Evolutionary conservation across 2,113 vertebrate species (phyloP), one percentile per base, ranked within the genome.

Genomic region (Aramus guarauna): DNA sequence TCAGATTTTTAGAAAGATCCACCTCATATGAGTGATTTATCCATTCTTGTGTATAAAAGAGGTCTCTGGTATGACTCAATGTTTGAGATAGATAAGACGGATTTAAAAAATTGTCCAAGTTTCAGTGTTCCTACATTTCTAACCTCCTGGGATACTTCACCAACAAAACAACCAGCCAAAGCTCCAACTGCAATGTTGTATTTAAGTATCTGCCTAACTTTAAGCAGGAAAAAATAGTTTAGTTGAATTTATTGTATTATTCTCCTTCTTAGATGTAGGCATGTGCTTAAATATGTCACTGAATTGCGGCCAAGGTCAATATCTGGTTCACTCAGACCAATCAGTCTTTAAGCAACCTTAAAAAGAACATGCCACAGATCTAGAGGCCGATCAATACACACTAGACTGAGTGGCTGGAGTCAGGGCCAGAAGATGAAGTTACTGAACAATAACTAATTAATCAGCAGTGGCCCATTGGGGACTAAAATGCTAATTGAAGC

Each of bases 361-460:
- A 72, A 93, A 95, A 78, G 47, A 67, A 22, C 26, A n/a, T 26
- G 68, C 6, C 39, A 71, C 50, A 78, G 74, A 95, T 71, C 59
- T 87, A 79, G 41, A 88, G 39, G 22, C 16, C 72, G 82, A 95
- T 97, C 96, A 88, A 89, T 97, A 90, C 41, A 34, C 52, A 47
- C 71, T 60, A 96, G 84, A 86, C 83, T 92, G 89, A 95, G 79
- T 88, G 82, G 73, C 53, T 96, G 62, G 32, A 97, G 59, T 88
- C 82, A 87, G 56, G 79, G 9, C 55, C 62, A 95, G 87, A 85
- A 87, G 87, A 97, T 76, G 85, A 97, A 95, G 85, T 79, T 95
- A 82, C 89, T 89, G 73, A 95, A 94, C 66, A 95, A 95, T 96
- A 88, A 95, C 89, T 95, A 87, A 95, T 95, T 95, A 96, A 96